Conservation (phyloP, 1,140 invertebrate genomes). For the Calliphora vicina region DNA sequence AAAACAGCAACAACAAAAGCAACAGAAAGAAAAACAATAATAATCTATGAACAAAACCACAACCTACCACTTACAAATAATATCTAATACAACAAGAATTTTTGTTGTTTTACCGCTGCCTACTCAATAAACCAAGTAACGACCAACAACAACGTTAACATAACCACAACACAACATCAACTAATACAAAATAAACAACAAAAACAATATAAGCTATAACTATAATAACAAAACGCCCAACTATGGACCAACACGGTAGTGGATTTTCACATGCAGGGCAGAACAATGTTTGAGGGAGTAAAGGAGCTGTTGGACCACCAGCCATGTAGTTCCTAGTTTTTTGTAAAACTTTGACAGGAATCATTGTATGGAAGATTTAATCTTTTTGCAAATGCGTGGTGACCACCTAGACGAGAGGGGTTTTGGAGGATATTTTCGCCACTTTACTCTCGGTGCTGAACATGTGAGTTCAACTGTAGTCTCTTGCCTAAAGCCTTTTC, state of each 20-base stretch:
- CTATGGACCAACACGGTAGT: constrained; percentile 8
- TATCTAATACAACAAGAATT: constrained; percentile 17
- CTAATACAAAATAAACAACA: neutral
- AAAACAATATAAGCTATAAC: neutral
- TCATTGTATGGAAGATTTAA: too few relatives aligned
- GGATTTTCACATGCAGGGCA: neutral
- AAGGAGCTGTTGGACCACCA: neutral
- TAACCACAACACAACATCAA: neutral
- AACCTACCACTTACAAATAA: constrained; percentile 16
- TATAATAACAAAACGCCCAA: constrained; percentile 5
- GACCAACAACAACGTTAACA: neutral
- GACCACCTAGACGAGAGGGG: too few relatives aligned
- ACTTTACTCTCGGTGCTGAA: too few relatives aligned
- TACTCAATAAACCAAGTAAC: neutral
- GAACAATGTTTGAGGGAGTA: neutral
- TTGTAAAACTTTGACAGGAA: too few relatives aligned
- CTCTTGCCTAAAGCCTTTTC: too few relatives aligned
- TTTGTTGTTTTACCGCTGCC: constrained; percentile 12
- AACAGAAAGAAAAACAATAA: neutral
- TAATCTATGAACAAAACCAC: constrained; percentile 5
- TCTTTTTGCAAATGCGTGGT: too few relatives aligned
- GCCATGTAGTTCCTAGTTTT: too few relatives aligned
- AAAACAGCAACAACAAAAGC: neutral
- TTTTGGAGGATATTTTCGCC: too few relatives aligned
- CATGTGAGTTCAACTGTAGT: too few relatives aligned